These are phyloP conservation scores for Anas bahamensis DNA, from an alignment of 2,797 vertebrate genomes.

Conservation along the genomic window DNA sequence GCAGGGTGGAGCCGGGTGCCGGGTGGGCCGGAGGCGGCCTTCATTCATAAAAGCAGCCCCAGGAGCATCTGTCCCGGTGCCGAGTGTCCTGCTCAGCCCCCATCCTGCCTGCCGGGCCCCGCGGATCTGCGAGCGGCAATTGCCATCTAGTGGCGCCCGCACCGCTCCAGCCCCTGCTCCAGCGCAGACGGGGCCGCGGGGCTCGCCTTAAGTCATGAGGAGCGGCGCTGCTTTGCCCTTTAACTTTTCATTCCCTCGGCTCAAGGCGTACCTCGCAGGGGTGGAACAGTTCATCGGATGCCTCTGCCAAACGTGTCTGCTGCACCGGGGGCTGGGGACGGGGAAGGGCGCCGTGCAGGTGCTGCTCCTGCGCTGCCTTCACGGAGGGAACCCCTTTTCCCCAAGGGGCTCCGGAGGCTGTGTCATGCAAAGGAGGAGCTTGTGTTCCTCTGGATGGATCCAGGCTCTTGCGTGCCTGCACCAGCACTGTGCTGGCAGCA, in stretches of 20 bases:
- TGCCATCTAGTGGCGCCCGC: constrained; percentile 46
- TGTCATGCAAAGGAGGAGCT: neutral
- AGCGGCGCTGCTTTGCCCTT: neutral
- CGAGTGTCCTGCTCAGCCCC: neutral
- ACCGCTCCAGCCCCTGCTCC: too few species aligned
- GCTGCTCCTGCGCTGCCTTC: accelerated
- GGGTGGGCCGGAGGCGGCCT: constrained; percentile 20
- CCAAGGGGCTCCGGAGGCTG: accelerated
- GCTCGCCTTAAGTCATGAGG: accelerated
- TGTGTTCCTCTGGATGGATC: neutral
- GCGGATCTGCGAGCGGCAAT: neutral
- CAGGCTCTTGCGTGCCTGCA: accelerated
- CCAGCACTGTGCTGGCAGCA: accelerated
- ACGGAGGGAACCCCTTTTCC: neutral
- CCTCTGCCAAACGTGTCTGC: neutral
- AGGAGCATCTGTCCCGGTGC: neutral
- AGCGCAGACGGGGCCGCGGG: neutral
- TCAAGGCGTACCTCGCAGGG: neutral
- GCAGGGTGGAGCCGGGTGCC: constrained; percentile 35
- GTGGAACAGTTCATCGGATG: accelerated
- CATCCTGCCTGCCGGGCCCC: neutral
- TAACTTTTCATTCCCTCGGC: neutral
- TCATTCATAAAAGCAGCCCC: constrained; percentile 2
- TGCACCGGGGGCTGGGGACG: neutral
- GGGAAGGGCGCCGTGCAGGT: accelerated